Evolutionary conservation across 2,113 vertebrate genomes (phyloP), one percentile per base, ranked within the genome.

Genomic region (Lepisosteus oculatus): DNA sequence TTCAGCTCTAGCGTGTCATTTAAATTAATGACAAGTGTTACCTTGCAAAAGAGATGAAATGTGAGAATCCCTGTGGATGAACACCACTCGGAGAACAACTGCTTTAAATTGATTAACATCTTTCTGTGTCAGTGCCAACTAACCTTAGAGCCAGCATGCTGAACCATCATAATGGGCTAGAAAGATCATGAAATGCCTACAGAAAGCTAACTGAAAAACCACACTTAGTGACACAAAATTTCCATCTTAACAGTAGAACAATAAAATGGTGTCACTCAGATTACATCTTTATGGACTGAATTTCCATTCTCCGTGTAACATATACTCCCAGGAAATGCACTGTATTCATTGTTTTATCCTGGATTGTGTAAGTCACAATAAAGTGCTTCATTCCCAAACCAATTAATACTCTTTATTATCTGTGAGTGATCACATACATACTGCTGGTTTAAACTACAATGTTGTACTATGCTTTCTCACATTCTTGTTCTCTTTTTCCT

Each of bases 301-400:
- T 66, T 66, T 66, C 64, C 64, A 15, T 43, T n/a, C 64, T n/a
- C 41, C 11, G 44, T 44, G 64, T 45, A 66, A 66, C 6, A 43
- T 65, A 65, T 43, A 65, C 62, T 42, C n/a, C 42, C 42, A 66
- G 43, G 43, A 66, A 66, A 66, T 44, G 45, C 64, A 47, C 43
- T 66, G 8, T 5, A 51, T 5, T 51, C 5, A 51, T 9, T 51
- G 9, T 9, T 51, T 29, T 1, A 29, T 29, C 29, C 29, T 29
- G 29, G 29, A 29, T 51, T 51, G 47, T 51, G 47, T 51, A 6
- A 51, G 47, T 51, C 47, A 51, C 5, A 51, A 29, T 29, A 29
- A 29, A 29, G 29, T 29, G 29, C 29, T 29, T 29, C 29, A 29
- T 29, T 29, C 29, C 29, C 1, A 1, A 29, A 29, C 29, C 29